These are phyloP conservation scores for Clarias magur DNA, from an alignment of 2,113 vertebrate genomes.

Conservation along the genomic window DNA sequence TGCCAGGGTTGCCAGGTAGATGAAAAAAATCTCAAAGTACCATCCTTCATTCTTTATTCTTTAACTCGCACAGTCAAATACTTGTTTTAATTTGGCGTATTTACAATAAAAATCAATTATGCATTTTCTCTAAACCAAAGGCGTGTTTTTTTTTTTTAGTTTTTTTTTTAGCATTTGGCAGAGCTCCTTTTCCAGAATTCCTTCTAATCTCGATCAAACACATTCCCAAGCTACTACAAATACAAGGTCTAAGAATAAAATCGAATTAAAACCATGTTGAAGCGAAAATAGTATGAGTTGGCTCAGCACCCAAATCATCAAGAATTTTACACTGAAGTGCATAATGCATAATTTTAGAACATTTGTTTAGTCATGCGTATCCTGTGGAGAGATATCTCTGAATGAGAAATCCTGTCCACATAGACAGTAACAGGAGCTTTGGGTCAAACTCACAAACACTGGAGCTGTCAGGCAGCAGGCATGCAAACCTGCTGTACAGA, in stretches of 20 bases:
- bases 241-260: neutral
- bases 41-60: neutral
- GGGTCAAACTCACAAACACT: neutral
- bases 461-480: neutral
- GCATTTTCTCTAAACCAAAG: neutral
- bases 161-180: neutral
- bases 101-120: neutral
- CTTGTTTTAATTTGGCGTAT: neutral
- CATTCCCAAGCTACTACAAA: neutral
- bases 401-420: neutral
- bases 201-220: neutral
- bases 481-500: neutral
- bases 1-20: neutral
- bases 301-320: neutral
- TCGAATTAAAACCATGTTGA: neutral
- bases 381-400: neutral
- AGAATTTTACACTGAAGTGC: neutral
- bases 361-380: neutral
- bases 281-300: neutral
- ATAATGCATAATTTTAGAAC: neutral
- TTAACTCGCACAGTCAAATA: neutral
- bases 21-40: neutral
- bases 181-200: neutral
- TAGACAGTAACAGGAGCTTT: neutral
- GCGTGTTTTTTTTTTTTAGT: no score